Base-by-base conservation (phyloP, 1,140 invertebrate genomes). In the Ditylenchus dipsaci region DNA sequence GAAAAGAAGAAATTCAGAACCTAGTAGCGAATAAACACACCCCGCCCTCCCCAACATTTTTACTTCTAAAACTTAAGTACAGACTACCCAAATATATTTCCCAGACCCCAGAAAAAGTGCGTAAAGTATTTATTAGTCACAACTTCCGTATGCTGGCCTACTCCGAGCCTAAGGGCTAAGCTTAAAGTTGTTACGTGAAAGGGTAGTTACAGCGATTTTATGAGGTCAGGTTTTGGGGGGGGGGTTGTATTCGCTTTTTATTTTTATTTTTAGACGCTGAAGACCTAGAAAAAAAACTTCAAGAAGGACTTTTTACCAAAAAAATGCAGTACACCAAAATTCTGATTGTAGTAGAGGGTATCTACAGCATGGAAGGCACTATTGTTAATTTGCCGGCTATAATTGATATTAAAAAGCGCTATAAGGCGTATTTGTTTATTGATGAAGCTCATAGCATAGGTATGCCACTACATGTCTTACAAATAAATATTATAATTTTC, bases 301-400 rank as follows among this genome's bases (percentile, higher is more conserved):
- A 45, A 45, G n/a, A n/a, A 13, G 43, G 11, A 45, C 43, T 45
- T 11, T 45, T 45, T n/a, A 13, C 43, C n/a, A n/a, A 86, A 87
- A 85, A 88, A 70, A 89, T 87, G 15, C 87, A 88, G 60, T 71
- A 91, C 91, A 89, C 88, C 69, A 96, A 97, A 83, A 93, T 98
- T 76, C 84, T 98, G 27, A 92, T 99, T 73, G 87, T 94, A 56
- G 90, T 93, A 23, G 93, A 97, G 85, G 93, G 94, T 57, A 90
- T 98, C 75, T 84, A 79, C 78, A 96, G 92, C 77, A 98, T 98
- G 95, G 95, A 99, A 86, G 95, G 95, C 0, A 91, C 92, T 0
- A 90, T 99, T 67, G 90, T 90, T 59, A 88, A 90, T 73, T 87
- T 98, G 70, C 92, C 91, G 33, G 49, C 92, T 78, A 87, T 82